Conservation (phyloP, 2,113 vertebrate genomes). For the Chroicocephalus ridibundus region DNA sequence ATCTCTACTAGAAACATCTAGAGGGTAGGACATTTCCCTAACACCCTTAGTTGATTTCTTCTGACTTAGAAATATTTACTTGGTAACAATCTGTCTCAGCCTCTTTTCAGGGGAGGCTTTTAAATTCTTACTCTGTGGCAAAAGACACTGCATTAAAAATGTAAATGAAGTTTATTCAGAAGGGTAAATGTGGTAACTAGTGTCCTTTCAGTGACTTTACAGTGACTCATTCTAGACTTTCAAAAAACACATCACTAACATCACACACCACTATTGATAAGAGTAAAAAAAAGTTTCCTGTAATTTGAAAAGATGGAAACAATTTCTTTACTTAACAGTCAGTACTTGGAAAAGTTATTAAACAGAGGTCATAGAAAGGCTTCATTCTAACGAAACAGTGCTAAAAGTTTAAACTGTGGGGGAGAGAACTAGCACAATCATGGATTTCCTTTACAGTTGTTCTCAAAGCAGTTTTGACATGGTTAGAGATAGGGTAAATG, state of each 20-base stretch:
- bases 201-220: constrained; percentile 78
- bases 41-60: constrained; percentile 9
- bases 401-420: constrained; percentile 32
- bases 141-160: constrained; percentile 54
- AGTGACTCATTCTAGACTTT: constrained; percentile 80
- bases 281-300: constrained; percentile 75
- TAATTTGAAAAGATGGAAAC: constrained; percentile 75
- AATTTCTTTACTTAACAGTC: constrained; percentile 62
- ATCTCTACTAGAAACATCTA: constrained; percentile 20
- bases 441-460: constrained; percentile 58
- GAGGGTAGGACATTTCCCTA: neutral
- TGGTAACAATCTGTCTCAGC: neutral
- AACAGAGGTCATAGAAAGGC: constrained; percentile 64
- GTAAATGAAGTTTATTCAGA: constrained; percentile 71
- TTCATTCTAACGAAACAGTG: constrained; percentile 37
- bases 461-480: constrained; percentile 32
- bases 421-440: constrained; percentile 56
- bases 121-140: constrained; percentile 48
- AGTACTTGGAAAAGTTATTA: constrained; percentile 62
- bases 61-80: constrained; percentile 16
- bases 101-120: neutral
- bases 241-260: constrained; percentile 74
- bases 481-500: constrained; percentile 15
- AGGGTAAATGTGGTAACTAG: constrained; percentile 74
- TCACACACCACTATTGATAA: constrained; percentile 63